Conservation (phyloP, 2,797 vertebrate genomes). For the Propithecus perrieri region DNA sequence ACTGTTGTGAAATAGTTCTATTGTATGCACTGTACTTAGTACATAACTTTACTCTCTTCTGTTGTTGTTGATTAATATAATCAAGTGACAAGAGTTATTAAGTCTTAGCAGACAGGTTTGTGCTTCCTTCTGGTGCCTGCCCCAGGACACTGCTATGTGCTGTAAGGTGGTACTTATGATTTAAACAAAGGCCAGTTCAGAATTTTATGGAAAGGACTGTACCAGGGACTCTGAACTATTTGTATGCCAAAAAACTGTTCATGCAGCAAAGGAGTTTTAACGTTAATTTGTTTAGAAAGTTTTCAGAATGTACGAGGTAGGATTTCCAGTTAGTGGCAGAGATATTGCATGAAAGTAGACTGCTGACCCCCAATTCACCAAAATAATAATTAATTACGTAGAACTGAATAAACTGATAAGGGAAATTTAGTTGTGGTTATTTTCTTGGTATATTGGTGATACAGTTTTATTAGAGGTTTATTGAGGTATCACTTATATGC, state of each 20-base stretch:
- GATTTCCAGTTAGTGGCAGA: neutral
- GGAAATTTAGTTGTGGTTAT: neutral
- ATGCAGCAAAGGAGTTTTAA: neutral
- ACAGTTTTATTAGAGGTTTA: neutral
- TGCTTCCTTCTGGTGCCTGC: neutral
- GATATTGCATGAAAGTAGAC: neutral
- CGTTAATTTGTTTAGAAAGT: neutral
- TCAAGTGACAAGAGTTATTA: too few species aligned
- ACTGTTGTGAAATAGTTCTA: neutral
- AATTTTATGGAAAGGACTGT: neutral
- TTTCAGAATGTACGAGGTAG: neutral
- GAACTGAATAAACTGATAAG: neutral
- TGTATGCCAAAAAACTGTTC: neutral
- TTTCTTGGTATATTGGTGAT: neutral
- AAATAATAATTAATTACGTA: neutral
- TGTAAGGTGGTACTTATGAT: neutral
- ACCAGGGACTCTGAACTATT: neutral
- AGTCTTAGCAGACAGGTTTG: neutral
- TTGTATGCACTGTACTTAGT: neutral
- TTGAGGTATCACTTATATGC: neutral
- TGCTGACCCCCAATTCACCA: neutral
- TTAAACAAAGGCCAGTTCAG: neutral
- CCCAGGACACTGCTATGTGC: neutral
- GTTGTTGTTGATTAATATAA: neutral
- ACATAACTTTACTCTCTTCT: neutral